These are phyloP conservation scores for Setophaga petechia DNA, from an alignment of 2,113 vertebrate genomes.

Conservation along the genomic window DNA sequence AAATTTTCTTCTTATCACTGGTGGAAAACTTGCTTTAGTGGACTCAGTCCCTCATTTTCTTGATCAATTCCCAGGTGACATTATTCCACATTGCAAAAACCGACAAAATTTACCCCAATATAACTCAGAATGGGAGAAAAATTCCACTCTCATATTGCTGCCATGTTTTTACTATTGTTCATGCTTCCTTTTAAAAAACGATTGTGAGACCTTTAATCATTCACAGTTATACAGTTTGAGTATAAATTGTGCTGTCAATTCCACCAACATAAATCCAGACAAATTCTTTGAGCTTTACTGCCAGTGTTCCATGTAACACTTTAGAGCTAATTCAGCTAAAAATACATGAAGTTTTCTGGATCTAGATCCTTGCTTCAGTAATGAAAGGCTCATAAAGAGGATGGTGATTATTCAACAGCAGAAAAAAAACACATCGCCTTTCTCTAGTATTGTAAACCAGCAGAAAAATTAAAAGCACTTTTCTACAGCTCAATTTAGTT, in stretches of 20 bases:
- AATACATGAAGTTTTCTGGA: background rate
- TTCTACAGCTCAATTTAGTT: background rate
- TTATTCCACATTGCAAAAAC: background rate
- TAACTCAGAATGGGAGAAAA: background rate
- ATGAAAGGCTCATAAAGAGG: background rate
- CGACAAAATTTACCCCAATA: background rate
- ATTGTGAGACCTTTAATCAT: background rate
- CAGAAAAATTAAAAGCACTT: background rate
- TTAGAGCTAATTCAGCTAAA: background rate
- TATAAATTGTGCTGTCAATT: background rate
- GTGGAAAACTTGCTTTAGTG: background rate
- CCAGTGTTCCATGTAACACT: background rate
- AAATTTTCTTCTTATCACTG: background rate
- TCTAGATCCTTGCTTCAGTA: background rate
- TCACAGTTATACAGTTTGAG: background rate
- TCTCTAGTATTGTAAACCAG: background rate
- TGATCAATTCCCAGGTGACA: background rate
- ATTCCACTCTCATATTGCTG: background rate
- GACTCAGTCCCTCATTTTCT: background rate
- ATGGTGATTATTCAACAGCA: background rate
- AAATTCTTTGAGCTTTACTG: background rate
- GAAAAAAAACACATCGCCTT: background rate
- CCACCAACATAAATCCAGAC: background rate
- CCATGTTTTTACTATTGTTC: background rate
- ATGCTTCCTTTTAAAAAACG: background rate